phyloP scores from a whole-genome alignment of 2,113 vertebrate species.

The Chrysochloris asiatica region DNA sequence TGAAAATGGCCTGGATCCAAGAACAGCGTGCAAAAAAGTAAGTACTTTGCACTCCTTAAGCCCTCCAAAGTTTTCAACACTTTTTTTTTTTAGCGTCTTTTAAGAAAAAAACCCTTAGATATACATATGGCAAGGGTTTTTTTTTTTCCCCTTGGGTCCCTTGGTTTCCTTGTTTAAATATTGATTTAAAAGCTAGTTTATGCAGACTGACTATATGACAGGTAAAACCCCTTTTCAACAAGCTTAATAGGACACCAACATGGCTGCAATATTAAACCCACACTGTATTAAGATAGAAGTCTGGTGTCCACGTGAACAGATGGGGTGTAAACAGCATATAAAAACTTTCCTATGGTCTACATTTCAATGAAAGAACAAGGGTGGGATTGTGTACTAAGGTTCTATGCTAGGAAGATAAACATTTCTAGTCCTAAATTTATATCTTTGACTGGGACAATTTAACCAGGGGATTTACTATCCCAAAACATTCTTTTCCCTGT shows the following conservation, averaged over 20 bases:
- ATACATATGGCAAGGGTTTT: constrained; percentile 45
- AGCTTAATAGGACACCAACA: not conserved
- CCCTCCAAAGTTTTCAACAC: constrained; percentile 67
- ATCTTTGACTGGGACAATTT: not conserved
- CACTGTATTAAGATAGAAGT: not conserved
- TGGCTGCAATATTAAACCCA: not conserved
- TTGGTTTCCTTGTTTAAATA: constrained; percentile 65
- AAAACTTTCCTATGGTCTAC: constrained; percentile 38
- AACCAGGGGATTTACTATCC: not conserved
- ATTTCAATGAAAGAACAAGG: constrained; percentile 46
- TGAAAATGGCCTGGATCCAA: constrained; percentile 56
- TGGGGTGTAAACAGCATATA: constrained; percentile 34
- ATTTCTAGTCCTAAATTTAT: constrained; percentile 22
- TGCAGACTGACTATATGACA: constrained; percentile 41
- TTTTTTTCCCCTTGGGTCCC: constrained; percentile 29
- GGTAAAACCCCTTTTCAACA: constrained; percentile 37
- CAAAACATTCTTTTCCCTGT: not conserved
- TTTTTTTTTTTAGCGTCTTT: constrained; percentile 54
- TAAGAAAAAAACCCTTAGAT: constrained; percentile 57
- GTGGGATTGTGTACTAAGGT: not conserved
- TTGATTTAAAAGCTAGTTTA: constrained; percentile 64
- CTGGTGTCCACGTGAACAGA: not conserved
- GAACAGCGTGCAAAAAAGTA: constrained; percentile 52
- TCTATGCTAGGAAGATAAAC: constrained; percentile 12
- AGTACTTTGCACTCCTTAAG: constrained; percentile 58